phyloP scores from a whole-genome alignment of 2,113 vertebrate species.

The Neotragus moschatus region DNA sequence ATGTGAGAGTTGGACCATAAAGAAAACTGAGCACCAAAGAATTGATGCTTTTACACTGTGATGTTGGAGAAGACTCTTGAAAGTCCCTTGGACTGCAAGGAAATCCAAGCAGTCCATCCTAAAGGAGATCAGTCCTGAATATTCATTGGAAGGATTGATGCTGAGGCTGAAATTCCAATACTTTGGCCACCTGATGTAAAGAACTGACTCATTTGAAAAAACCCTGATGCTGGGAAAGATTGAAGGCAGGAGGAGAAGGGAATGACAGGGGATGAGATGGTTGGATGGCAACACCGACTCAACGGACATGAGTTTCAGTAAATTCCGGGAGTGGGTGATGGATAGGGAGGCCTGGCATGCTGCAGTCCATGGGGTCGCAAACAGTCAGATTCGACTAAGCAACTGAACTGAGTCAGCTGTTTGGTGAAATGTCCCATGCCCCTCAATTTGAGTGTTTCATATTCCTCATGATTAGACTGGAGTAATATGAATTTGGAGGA shows the following conservation, averaged over 20 bases:
- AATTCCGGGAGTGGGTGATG: background rate
- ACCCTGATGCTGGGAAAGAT: background rate
- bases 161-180: background rate
- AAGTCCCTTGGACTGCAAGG: background rate
- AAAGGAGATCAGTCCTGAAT: background rate
- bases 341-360: background rate
- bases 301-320: background rate
- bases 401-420: background rate
- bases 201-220: background rate
- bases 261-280: accelerated
- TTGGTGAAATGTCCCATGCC: background rate
- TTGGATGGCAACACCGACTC: background rate
- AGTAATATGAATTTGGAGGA: background rate
- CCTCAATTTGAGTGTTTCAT: background rate
- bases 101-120: background rate
- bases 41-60: background rate
- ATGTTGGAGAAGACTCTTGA: background rate
- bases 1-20: background rate
- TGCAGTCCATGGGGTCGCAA: background rate
- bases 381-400: background rate
- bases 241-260: background rate
- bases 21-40: background rate
- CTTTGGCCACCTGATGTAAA: background rate
- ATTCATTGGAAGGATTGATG: background rate
- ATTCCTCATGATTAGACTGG: background rate